Conservation (phyloP, 2,113 vertebrate genomes). For the human (Homo sapiens) region DNA sequence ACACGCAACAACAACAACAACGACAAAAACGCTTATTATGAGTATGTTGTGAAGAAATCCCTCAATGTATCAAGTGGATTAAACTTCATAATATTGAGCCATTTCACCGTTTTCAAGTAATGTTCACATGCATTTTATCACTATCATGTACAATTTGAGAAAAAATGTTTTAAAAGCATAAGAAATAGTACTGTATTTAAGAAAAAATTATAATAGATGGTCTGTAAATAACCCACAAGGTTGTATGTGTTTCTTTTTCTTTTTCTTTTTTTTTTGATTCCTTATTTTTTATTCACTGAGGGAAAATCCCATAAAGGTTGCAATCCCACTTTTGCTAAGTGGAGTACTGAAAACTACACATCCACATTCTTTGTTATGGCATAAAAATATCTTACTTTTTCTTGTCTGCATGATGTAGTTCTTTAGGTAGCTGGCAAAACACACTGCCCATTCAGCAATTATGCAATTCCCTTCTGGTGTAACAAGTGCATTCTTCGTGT, state of each 20-base stretch:
- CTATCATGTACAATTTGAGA: not conserved
- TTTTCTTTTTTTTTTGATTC: not conserved
- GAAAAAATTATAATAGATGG: not conserved
- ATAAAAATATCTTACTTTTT: not conserved
- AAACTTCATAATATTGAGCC: not conserved
- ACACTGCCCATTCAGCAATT: slow-evolving; percentile 33
- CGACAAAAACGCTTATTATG: not conserved
- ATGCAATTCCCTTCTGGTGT: slow-evolving; percentile 30
- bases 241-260: not conserved
- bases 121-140: not conserved
- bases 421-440: slow-evolving; percentile 42
- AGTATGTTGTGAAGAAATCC: not conserved
- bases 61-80: not conserved
- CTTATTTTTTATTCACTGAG: not conserved
- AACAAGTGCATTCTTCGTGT: slow-evolving; percentile 20
- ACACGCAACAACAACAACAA: not conserved
- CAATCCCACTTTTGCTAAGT: not conserved
- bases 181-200: not conserved
- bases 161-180: not conserved
- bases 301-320: not conserved
- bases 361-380: not conserved
- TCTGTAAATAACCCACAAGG: not conserved
- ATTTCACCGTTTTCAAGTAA: not conserved
- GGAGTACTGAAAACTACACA: not conserved
- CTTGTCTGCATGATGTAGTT: not conserved